Base-by-base conservation (phyloP, 2,113 vertebrate species). In the Aegithalos caudatus region DNA sequence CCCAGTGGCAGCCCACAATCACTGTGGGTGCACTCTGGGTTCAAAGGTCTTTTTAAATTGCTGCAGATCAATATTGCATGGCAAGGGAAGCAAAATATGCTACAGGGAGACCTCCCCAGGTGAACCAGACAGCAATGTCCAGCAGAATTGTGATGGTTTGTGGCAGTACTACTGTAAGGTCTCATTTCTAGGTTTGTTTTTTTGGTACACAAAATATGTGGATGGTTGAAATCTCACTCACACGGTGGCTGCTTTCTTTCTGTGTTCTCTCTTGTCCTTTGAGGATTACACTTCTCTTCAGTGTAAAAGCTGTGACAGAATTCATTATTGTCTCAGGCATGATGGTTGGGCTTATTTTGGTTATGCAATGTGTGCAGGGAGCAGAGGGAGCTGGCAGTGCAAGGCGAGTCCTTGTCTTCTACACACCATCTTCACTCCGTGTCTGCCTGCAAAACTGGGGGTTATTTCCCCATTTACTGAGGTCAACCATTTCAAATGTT, bases 271-370 rank as follows among this genome's bases (percentile, higher is more conserved):
- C n/a, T 45, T 45, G 24, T 74, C 69, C 80, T 78, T 64, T 54
- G 51, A 80, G 80, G 94, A 92, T 96, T 96, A 94, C 0, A 0
- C 29, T 71, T 86, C 29, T 47, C 60, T 56, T 67, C 1, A 3
- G 86, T 73, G 80, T 71, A 66, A 54, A 83, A 95, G 72, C 83
- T 81, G 88, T 93, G 94, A 86, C 92, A 91, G 86, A 70, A 37
- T 56, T 91, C 76, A 87, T 96, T 86, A 92, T 78, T 40, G 8
- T 84, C 84, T 95, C 89, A 74, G 86, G 71, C 71, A 29, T 85
- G 94, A 93, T 86, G 74, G 82, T 62, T 72, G 69, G 51, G 81
- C 40, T 94, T 92, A 78, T n/a, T 94, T 81, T 62, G 66, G 91
- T 95, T 95, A 91, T 66, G 88, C 80, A 94, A 90, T 44, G 45